Percentiles rank a stretch among this genome's conserved stretches.
These are phyloP conservation scores for Hippocampus comes DNA, from an alignment of 2,113 vertebrate genomes.

Conservation along the genomic window DNA sequence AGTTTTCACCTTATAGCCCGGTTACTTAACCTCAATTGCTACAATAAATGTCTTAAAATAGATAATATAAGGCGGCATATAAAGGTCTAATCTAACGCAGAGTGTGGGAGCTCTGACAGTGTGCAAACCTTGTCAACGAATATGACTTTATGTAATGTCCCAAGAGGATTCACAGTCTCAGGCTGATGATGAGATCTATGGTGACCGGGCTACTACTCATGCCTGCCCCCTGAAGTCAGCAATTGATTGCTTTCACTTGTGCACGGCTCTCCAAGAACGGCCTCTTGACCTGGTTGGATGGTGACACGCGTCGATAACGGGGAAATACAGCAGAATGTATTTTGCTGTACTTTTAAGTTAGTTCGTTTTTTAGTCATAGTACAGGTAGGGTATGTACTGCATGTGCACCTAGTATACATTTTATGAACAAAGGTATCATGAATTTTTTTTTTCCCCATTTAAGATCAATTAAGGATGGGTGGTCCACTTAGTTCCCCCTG, in stretches of 20 bases:
- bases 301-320: slow-evolving; percentile 40
- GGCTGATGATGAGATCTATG: slow-evolving; percentile 45
- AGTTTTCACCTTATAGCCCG: slow-evolving; percentile 20
- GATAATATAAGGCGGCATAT: slow-evolving; percentile 32
- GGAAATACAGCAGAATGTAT: slow-evolving; percentile 7
- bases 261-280: slow-evolving; percentile 25
- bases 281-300: slow-evolving; percentile 19
- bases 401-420: not conserved
- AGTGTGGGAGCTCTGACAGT: slow-evolving; percentile 26
- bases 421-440: not conserved
- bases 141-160: slow-evolving; percentile 29
- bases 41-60: slow-evolving; percentile 40
- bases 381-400: not conserved
- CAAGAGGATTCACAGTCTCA: slow-evolving; percentile 14
- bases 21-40: slow-evolving; percentile 33
- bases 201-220: slow-evolving; percentile 15
- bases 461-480: too few relatives aligned
- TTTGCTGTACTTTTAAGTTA: slow-evolving; percentile 17
- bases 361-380: slow-evolving; percentile 17
- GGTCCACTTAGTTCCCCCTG: too few relatives aligned
- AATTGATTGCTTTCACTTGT: slow-evolving; percentile 56
- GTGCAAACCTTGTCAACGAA: slow-evolving; percentile 31
- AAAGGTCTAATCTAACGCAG: slow-evolving; percentile 23
- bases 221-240: slow-evolving; percentile 18
- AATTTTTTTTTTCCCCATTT: not conserved